Percentiles rank a stretch among this genome's conserved stretches.
Conservation (phyloP, 1,140 invertebrate genomes). For the Trichonephila inaurata region DNA sequence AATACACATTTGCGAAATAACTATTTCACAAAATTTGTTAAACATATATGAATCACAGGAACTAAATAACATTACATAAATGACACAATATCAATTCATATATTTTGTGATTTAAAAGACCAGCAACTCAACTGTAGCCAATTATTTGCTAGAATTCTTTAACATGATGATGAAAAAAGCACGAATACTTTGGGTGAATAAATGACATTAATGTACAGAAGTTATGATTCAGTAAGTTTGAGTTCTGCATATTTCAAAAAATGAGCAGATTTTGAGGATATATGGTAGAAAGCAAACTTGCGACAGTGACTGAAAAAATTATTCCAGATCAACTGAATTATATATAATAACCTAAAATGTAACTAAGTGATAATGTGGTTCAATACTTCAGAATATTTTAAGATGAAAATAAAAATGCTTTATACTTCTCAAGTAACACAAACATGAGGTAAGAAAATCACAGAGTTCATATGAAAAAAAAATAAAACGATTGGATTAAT, state of each 20-base stretch:
- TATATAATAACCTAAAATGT: neutral
- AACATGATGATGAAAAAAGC: neutral
- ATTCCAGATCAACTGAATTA: neutral
- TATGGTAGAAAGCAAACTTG: neutral
- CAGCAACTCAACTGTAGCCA: neutral
- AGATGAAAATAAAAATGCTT: neutral
- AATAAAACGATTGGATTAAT: slow-evolving; percentile 58
- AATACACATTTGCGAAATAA: neutral
- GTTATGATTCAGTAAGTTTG: neutral
- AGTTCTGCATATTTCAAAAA: neutral
- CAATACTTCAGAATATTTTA: neutral
- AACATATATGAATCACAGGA: neutral
- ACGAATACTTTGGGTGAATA: neutral
- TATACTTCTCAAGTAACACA: slow-evolving; percentile 6
- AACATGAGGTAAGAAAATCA: slow-evolving; percentile 62
- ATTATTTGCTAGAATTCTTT: neutral
- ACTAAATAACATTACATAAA: neutral
- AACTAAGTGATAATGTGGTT: neutral
- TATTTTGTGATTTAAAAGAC: neutral
- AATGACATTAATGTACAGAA: neutral
- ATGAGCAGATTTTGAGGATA: slow-evolving; percentile 1
- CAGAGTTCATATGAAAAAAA: slow-evolving; percentile 59
- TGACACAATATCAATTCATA: neutral
- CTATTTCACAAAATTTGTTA: neutral
- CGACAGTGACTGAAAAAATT: neutral